Evolutionary conservation across 1,140 invertebrate species (phyloP), one percentile per base, ranked within the genome.

Genomic region (Caenorhabditis briggsae): DNA sequence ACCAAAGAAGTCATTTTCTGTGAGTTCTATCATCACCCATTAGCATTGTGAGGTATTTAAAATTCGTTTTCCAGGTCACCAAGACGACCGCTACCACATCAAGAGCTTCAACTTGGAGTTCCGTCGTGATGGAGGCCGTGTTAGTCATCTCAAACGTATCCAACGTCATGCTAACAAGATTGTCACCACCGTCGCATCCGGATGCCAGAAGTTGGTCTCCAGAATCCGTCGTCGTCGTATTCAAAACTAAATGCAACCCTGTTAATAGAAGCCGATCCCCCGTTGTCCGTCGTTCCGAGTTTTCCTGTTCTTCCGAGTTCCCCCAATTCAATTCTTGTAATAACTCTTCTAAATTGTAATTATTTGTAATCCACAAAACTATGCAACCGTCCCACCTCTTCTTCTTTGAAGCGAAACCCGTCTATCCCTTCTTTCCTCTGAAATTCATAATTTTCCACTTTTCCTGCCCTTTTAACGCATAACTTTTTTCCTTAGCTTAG

Each of bases 1-100:
- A 74, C 20, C 41, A 23, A 74, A 2, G 65, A 74, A 48, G 43
- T 74, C 12, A 74, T 74, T 74, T 74, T n/a, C n/a, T 74, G 65
- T 74, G 16, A 74, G 65, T 46, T 3, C 2, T 8, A 58, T 11
- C 3, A 11, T 11, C 16, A 8, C 50, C 0, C 1, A 11, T 50
- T 14, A 18, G 14, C n/a, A 58, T 58, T 16, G 1, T 6, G n/a
- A 8, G 0, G 11, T 7, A 20, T 58, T 5, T 20, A 16, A 8
- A 58, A 58, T n/a, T n/a, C 1, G 23, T 74, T 74, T 48, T 53
- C 9, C 65, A 74, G 65, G 23, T 3, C 41, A 43, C 2, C 9
- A 8, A n/a, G 65, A 74, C 18, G 65, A 74, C 12, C 65, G 46
- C 46, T 74, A 25, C 41, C 20, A 74, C 12, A 1, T 74, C 18